Evolutionary conservation across 2,888 invertebrate genomes (phyloP).

Genomic region (Drosophila paranaensis): DNA sequence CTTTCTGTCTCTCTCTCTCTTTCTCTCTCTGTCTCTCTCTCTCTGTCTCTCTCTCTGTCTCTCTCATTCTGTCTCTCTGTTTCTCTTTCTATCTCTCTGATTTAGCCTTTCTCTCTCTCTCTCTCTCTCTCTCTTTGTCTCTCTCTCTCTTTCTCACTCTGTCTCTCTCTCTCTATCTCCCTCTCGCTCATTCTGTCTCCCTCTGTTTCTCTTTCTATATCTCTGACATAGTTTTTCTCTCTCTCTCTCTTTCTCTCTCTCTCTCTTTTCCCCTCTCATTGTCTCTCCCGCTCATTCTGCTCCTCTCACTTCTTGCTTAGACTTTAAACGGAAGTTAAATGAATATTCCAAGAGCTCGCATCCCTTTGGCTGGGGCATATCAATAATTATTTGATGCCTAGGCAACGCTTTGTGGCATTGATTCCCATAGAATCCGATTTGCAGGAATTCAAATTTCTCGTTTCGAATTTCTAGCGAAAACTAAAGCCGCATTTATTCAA

Average conservation of each 20-base stretch:
- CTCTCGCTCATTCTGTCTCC: no score
- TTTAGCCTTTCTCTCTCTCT: not conserved
- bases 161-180: not conserved
- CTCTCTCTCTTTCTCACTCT: not conserved
- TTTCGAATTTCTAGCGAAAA: not conserved
- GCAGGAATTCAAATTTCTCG: not conserved
- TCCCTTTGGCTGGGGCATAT: not conserved
- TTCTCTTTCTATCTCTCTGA: not conserved
- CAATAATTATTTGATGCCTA: not conserved
- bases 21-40: no score
- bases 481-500: conserved; percentile 16
- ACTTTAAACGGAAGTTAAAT: not conserved
- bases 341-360: not conserved
- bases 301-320: no score
- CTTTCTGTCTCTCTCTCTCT: no score
- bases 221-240: not conserved
- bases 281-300: not conserved
- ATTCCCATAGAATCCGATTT: not conserved
- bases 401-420: not conserved
- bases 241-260: not conserved
- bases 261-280: not conserved
- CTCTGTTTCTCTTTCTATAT: not conserved
- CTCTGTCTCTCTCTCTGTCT: no score
- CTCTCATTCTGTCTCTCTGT: no score
- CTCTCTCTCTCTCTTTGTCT: not conserved